Percentiles rank a stretch among this genome's conserved stretches.
These are phyloP conservation scores for Pampusana beccarii DNA, from an alignment of 2,113 vertebrate genomes.

Conservation along the genomic window DNA sequence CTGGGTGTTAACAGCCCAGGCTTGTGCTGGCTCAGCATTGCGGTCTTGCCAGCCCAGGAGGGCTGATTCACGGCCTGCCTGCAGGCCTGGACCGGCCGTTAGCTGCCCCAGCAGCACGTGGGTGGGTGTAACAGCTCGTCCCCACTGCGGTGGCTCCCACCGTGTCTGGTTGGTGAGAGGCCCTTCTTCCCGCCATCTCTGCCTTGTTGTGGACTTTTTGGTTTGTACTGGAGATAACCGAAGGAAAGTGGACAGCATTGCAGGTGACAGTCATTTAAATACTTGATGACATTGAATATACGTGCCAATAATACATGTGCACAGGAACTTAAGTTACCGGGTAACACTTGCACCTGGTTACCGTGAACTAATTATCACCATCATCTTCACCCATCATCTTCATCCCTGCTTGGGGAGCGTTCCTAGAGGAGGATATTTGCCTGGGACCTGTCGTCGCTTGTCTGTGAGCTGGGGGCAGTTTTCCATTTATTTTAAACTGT, in stretches of 20 bases:
- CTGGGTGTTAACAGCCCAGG: no score
- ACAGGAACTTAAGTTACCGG: background rate
- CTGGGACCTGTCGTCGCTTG: background rate
- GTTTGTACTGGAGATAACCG: background rate
- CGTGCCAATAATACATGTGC: background rate
- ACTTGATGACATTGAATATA: background rate
- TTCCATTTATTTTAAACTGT: background rate
- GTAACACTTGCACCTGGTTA: background rate
- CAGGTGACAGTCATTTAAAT: background rate
- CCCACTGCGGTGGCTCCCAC: accelerated
- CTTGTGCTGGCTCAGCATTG: background rate
- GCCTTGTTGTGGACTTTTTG: background rate
- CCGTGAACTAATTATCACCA: background rate
- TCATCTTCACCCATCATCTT: background rate
- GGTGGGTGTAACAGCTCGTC: background rate
- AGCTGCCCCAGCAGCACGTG: background rate
- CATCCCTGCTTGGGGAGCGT: background rate
- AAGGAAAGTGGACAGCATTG: background rate
- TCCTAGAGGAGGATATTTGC: background rate
- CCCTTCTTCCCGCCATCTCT: background rate
- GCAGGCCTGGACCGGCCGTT: background rate
- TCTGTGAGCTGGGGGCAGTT: background rate
- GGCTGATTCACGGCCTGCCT: background rate
- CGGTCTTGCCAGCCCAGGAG: background rate
- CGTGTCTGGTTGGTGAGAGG: background rate